Evolutionary conservation across 2,888 invertebrate species (phyloP), one percentile per base, ranked within the genome.

Genomic region (Diadegma fenestrale): DNA sequence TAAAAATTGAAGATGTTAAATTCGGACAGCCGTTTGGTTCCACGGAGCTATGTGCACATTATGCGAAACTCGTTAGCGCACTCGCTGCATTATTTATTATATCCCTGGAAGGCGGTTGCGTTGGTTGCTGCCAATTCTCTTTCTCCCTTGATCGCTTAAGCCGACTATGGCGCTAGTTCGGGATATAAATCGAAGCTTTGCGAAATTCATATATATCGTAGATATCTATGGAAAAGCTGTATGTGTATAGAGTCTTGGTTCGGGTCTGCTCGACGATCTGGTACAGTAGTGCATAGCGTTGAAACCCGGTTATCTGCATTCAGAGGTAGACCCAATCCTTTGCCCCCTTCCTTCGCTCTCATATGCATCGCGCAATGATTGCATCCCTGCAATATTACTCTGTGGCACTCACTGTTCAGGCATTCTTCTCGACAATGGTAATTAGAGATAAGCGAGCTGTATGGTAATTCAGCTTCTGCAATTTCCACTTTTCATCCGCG

Each of bases 371-470:
- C 61, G 54, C 61, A 48, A 64, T 48, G 1, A 51, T 26, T 68
- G 26, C 63, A 51, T 64, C 68, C 63, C 68, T 68, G 51, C 66
- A 81, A 84, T 81, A 81, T 81, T 78, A 80, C 66, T 71, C 69
- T n/a, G 51, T 58, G 37, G 48, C 19, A 30, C 41, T 54, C 64
- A 69, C 30, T 37, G 45, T 63, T 72, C 64, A 48, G 68, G 86
- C 86, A 87, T 88, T 86, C 84, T 87, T 84, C 72, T 51, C 73
- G 84, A 71, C 81, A 81, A 85, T 84, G 82, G 80, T 88, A 87
- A 89, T 89, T 87, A 88, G 80, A 88, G 85, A 88, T 88, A 88
- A 82, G 85, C 84, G 87, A 85, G 86, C 78, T 63, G 77, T 85
- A 86, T 85, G 82, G 86, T 87, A 86, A 88, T 88, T 87, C 79